Evolutionary conservation across 37 sponge, comb jelly and placozoan genomes (phyloP).

Genomic region (Petrosia ficiformis): DNA sequence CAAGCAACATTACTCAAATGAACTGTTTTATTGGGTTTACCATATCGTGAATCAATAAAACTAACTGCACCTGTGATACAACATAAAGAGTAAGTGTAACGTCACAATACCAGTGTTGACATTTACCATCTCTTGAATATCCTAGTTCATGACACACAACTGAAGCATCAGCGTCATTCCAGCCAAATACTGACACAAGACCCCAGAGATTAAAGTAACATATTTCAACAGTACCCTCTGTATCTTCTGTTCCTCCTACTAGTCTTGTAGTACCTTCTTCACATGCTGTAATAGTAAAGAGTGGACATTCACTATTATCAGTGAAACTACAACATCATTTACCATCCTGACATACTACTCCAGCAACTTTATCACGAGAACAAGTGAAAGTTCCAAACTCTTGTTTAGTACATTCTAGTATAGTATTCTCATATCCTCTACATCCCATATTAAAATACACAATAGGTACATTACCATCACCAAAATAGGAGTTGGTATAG

Average conservation of each 20-base stretch:
- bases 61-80: not conserved
- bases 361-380: not conserved
- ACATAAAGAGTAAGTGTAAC: conserved; percentile 31
- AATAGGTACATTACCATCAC: not conserved
- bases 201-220: not conserved
- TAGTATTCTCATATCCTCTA: not conserved
- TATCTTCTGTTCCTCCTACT: not conserved
- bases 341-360: not conserved
- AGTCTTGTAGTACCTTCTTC: not conserved
- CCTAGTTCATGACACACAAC: conserved; percentile 4
- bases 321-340: not conserved
- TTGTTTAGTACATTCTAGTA: not conserved
- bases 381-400: not conserved
- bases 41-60: conserved; percentile 2
- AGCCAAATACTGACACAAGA: not conserved
- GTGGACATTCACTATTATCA: not conserved
- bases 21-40: conserved; percentile 8
- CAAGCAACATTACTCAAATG: not conserved
- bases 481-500: conserved; percentile 7
- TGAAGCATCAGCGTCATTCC: not conserved
- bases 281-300: not conserved
- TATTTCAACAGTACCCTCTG: conserved; percentile 12
- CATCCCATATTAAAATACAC: conserved; percentile 1
- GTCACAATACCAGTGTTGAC: conserved; percentile 25
- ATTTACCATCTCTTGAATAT: not conserved